Conservation (phyloP, 2,797 vertebrate species). For the Sus cebifrons region DNA sequence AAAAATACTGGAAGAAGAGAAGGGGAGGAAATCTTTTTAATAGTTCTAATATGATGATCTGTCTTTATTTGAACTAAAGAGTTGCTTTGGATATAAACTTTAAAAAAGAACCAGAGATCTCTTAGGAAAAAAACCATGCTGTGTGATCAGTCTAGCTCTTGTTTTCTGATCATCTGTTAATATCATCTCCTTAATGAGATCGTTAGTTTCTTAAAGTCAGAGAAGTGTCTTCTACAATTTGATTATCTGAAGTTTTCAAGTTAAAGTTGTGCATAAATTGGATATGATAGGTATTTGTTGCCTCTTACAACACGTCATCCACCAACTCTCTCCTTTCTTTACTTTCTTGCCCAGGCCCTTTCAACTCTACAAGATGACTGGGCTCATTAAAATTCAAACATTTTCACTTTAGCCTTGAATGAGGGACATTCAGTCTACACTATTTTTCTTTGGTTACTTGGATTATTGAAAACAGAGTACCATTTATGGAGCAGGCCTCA, state of each 20-base stretch:
- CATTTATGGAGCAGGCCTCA: conserved; percentile 72
- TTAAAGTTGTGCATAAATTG: not conserved
- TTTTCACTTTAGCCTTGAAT: not conserved
- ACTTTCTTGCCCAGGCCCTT: not conserved
- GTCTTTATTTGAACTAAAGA: not conserved
- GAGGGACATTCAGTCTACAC: not conserved
- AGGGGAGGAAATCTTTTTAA: not conserved
- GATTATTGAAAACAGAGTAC: conserved; percentile 13
- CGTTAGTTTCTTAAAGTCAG: not conserved
- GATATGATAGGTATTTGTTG: not conserved
- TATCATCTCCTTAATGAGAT: not conserved
- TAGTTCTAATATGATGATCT: not conserved
- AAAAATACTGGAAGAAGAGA: not conserved
- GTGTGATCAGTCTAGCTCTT: not conserved
- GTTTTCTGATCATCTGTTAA: not conserved
- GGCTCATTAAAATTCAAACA: not conserved
- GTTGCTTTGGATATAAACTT: not conserved
- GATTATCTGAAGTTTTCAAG: not conserved
- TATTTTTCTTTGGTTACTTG: not conserved
- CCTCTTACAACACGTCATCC: not conserved
- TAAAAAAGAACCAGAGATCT: not conserved
- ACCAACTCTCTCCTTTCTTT: not conserved
- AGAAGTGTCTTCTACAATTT: not conserved
- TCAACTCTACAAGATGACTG: not conserved
- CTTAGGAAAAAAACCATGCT: not conserved